phyloP scores from a whole-genome alignment of 2,113 vertebrate genomes.

The Xenus cinereus region DNA sequence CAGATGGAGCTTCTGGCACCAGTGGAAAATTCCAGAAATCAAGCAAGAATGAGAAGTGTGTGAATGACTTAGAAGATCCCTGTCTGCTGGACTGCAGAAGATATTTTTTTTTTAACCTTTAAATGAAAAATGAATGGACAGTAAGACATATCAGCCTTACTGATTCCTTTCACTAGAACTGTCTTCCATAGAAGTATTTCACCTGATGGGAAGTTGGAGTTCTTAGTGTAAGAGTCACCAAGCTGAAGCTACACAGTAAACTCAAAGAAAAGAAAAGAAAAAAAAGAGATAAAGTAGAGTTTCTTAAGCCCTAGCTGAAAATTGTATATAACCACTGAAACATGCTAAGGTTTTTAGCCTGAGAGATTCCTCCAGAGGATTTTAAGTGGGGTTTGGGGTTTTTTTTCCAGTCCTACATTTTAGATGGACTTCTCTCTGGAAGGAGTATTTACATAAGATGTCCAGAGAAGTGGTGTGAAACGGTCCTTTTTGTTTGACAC shows the following conservation, averaged over 20 bases:
- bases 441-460: not conserved
- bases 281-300: not conserved
- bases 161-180: not conserved
- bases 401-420: not conserved
- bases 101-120: not conserved
- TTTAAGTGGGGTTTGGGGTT: not conserved
- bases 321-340: not conserved
- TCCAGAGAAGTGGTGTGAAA: not conserved
- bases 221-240: not conserved
- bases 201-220: not conserved
- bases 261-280: not conserved
- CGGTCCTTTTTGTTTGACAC: not conserved
- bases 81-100: constrained; percentile 24
- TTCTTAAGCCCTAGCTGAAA: not conserved
- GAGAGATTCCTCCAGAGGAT: not conserved
- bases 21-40: constrained; percentile 76
- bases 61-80: constrained; percentile 40
- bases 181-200: not conserved
- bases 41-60: constrained; percentile 63
- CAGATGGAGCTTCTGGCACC: constrained; percentile 69
- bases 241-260: not conserved
- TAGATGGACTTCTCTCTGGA: not conserved
- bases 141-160: not conserved
- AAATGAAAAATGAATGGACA: not conserved
- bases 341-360: not conserved